Conservation (phyloP, 1,140 invertebrate species). For the Drosophila lowei region DNA sequence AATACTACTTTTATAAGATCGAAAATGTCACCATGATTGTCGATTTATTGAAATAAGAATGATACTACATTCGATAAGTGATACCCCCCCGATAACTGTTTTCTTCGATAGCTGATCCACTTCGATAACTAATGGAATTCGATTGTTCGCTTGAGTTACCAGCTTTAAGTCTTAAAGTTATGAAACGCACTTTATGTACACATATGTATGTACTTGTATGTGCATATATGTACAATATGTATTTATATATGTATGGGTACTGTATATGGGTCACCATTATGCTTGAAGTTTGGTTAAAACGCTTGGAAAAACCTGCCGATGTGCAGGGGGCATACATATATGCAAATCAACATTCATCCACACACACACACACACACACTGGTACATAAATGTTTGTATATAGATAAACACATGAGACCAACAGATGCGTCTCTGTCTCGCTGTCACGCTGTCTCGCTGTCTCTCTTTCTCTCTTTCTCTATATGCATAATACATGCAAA, state of each 20-base stretch:
- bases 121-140: too few relatives aligned
- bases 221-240: neutral
- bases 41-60: too few relatives aligned
- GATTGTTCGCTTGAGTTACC: neutral
- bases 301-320: slow-evolving; percentile 25
- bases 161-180: neutral
- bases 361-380: neutral
- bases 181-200: slow-evolving; percentile 16
- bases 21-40: too few relatives aligned
- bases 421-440: neutral
- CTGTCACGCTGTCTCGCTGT: neutral
- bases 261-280: slow-evolving; percentile 33
- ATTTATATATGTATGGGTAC: neutral
- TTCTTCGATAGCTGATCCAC: too few relatives aligned
- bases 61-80: too few relatives aligned
- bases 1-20: too few relatives aligned
- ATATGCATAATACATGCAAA: slow-evolving; percentile 46
- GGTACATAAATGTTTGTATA: slow-evolving; percentile 8
- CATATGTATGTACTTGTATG: too few relatives aligned
- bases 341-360: slow-evolving; percentile 39
- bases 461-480: too few relatives aligned
- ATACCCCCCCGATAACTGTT: too few relatives aligned
- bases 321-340: slow-evolving; percentile 3
- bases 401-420: slow-evolving; percentile 3
- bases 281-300: slow-evolving; percentile 34